phyloP scores from a whole-genome alignment of 92 coral and sea anemone genomes.

The Metridium senile region DNA sequence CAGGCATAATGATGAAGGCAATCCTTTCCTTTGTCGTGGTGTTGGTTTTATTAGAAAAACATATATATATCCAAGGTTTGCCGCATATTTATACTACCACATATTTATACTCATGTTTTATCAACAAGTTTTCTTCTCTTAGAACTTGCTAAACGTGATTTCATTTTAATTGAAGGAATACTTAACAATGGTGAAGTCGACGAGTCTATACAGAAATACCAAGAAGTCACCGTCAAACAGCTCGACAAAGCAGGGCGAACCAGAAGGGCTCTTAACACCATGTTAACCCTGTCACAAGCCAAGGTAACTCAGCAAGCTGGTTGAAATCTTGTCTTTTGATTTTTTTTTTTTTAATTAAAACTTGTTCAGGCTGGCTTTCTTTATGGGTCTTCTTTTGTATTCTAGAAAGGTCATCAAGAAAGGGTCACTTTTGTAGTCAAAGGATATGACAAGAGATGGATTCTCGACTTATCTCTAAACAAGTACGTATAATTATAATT shows the following conservation, averaged over 20 bases:
- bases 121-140: too few relatives aligned
- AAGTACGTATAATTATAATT: conserved; percentile 29
- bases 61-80: not conserved
- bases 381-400: not conserved
- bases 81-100: not conserved
- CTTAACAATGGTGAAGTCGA: conserved; percentile 7
- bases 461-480: conserved; percentile 61
- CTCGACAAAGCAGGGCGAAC: not conserved
- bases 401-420: conserved; percentile 56
- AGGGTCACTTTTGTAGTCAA: conserved; percentile 42
- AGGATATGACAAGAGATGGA: conserved; percentile 56
- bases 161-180: not conserved
- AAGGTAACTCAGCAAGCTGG: not conserved
- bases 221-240: conserved; percentile 12
- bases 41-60: not conserved
- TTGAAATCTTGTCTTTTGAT: too few relatives aligned
- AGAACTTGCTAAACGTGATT: too few relatives aligned
- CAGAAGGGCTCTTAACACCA: conserved; percentile 12
- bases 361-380: too few relatives aligned
- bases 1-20: conserved; percentile 5
- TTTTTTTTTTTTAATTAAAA: too few relatives aligned
- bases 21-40: not conserved
- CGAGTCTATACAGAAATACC: conserved; percentile 27
- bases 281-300: conserved; percentile 11
- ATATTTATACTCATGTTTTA: too few relatives aligned